These are phyloP conservation scores for Xyrichtys novacula DNA, from an alignment of 2,797 vertebrate species.

Conservation along the genomic window DNA sequence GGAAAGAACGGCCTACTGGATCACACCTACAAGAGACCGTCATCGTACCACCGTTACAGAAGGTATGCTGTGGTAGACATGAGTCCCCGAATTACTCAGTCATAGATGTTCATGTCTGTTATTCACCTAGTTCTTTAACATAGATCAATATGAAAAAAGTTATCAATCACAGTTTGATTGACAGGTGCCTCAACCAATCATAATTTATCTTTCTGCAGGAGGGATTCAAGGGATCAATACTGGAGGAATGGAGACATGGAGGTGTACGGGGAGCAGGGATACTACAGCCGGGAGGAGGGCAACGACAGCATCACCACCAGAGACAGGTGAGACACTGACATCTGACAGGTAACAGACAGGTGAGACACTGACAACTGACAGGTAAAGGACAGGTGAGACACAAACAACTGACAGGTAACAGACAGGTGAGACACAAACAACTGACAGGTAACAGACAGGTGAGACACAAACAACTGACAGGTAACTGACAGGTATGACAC, in stretches of 20 bases:
- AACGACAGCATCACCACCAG: conserved; percentile 69
- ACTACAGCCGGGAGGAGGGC: conserved; percentile 82
- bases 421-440: no score
- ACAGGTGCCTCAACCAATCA: conserved; percentile 7
- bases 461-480: no score
- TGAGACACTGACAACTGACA: background rate
- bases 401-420: no score
- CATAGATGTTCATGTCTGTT: no score
- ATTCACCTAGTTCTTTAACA: no score
- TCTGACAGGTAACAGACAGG: background rate
- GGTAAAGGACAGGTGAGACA: no score
- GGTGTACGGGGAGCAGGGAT: conserved; percentile 60
- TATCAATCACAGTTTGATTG: no score
- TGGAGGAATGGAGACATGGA: conserved; percentile 74
- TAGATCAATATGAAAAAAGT: no score
- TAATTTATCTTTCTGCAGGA: conserved; percentile 39
- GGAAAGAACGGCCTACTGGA: conserved; percentile 62
- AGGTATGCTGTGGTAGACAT: conserved; percentile 25
- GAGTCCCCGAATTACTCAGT: no score
- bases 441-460: no score
- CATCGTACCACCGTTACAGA: conserved; percentile 47
- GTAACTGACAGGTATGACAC: conserved; percentile 71
- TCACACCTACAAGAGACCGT: conserved; percentile 54
- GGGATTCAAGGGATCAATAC: conserved; percentile 66
- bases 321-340: conserved; percentile 62